These are phyloP conservation scores for Tenodera sinensis DNA, from an alignment of 2,888 invertebrate genomes.

Conservation along the genomic window DNA sequence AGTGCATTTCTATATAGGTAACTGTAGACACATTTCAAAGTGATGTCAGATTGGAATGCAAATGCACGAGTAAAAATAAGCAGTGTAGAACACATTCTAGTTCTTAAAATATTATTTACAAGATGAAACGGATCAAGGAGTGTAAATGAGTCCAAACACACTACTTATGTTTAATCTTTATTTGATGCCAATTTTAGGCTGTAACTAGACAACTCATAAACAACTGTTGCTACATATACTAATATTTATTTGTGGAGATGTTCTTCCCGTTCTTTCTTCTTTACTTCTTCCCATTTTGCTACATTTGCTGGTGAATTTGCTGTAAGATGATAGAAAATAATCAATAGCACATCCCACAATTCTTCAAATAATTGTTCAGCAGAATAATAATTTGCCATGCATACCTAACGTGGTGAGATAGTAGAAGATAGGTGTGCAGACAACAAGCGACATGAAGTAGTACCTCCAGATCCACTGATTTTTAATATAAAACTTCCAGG, in stretches of 20 bases:
- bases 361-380: slow-evolving; percentile 24
- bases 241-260: slow-evolving; percentile 52
- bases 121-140: too few relatives aligned
- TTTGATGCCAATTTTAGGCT: neutral
- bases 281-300: slow-evolving; percentile 69
- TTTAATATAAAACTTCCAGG: slow-evolving; percentile 64
- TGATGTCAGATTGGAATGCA: too few relatives aligned
- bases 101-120: too few relatives aligned
- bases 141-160: neutral
- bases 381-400: slow-evolving; percentile 26
- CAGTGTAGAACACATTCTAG: too few relatives aligned
- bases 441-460: slow-evolving; percentile 56
- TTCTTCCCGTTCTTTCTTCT: slow-evolving; percentile 62
- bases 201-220: neutral
- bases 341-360: neutral
- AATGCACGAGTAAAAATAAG: too few relatives aligned
- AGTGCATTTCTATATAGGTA: too few relatives aligned
- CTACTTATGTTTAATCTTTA: neutral
- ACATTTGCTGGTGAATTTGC: slow-evolving; percentile 77
- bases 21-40: too few relatives aligned
- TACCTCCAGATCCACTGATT: slow-evolving; percentile 78
- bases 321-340: slow-evolving; percentile 50
- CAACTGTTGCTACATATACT: neutral
- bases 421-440: slow-evolving; percentile 67
- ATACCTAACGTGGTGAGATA: slow-evolving; percentile 70